Evolutionary conservation across 2,797 vertebrate genomes (phyloP), one percentile per base, ranked within the genome.

Genomic region (Falco naumanni): DNA sequence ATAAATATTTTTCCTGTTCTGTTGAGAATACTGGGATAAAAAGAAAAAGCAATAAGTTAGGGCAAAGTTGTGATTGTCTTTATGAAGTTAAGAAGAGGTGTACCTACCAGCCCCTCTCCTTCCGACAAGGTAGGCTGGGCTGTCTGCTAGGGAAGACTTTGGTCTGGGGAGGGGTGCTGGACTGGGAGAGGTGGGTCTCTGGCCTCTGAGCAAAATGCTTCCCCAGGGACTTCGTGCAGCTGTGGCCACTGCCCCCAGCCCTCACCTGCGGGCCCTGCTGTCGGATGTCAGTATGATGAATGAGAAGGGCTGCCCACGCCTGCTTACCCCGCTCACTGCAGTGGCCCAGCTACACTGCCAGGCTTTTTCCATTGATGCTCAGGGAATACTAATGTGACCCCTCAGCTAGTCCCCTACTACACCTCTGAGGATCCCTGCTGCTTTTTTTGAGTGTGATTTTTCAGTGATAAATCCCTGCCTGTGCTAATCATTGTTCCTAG

Each of bases 231-330:
- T 47, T 9, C 4, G 1, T n/a, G 29, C 31, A 19, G 25, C 31
- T 51, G 37, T 53, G 43, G n/a, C 43, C 14, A 5, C 37, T 43
- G 65, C 17, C 39, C 37, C 12, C 17, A 37, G 31, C n/a, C 33
- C 31, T 83, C 53, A 22, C 4, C 48, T 11, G 2, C 10, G 41
- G 37, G n/a, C 11, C 1, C 0, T 0, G 1, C 43, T n/a, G 53
- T 41, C 0, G 1, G 65, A 14, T 9, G 3, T 17, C 2, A 1
- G 12, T 4, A 1, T 21, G 60, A 41, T 26, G 48, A 25, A 37
- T 18, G 28, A 17, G 41, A 50, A 39, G 48, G 22, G 48, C 16
- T 74, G 13, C 29, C 60, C 4, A 0, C 50, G 11, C 15, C 50
- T 51, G 31, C 48, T 70, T 25, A 37, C 7, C 53, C 56, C 0